phyloP scores from a whole-genome alignment of 2,888 invertebrate species.

The Latrodectus elegans region DNA sequence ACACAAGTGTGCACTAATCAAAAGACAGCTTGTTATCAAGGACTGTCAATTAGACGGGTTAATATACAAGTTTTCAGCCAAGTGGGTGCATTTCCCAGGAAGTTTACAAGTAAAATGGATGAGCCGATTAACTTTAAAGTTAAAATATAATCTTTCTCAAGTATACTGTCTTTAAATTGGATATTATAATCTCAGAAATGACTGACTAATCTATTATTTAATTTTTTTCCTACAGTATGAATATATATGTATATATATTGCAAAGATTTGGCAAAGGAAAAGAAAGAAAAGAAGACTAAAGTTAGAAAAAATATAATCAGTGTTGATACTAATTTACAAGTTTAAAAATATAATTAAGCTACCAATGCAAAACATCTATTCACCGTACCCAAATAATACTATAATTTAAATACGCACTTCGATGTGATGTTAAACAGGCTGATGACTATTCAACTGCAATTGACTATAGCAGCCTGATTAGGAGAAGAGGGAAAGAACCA shows the following conservation, averaged over 20 bases:
- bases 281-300: not conserved
- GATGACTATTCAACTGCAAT: conserved; percentile 48
- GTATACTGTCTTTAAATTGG: not conserved
- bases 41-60: not conserved
- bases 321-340: conserved; percentile 1
- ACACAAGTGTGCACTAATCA: conserved; percentile 52
- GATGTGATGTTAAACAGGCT: conserved; percentile 24
- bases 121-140: conserved; percentile 25
- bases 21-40: not conserved
- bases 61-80: conserved; percentile 35
- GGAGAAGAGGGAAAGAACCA: conserved; percentile 32
- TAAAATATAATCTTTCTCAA: conserved; percentile 29
- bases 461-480: conserved; percentile 60
- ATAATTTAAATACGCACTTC: conserved; percentile 29
- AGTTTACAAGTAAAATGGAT: conserved; percentile 43
- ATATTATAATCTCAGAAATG: conserved; percentile 14
- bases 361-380: not conserved
- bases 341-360: conserved; percentile 7
- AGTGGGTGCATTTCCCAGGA: not conserved
- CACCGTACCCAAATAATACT: conserved; percentile 3
- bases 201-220: conserved; percentile 17
- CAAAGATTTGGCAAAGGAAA: conserved; percentile 45
- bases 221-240: conserved; percentile 21
- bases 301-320: not conserved
- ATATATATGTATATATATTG: conserved; percentile 17